Percentiles rank a stretch among this genome's conserved stretches.
phyloP scores from a whole-genome alignment of 1,140 invertebrate species.

The Apis cerana region DNA sequence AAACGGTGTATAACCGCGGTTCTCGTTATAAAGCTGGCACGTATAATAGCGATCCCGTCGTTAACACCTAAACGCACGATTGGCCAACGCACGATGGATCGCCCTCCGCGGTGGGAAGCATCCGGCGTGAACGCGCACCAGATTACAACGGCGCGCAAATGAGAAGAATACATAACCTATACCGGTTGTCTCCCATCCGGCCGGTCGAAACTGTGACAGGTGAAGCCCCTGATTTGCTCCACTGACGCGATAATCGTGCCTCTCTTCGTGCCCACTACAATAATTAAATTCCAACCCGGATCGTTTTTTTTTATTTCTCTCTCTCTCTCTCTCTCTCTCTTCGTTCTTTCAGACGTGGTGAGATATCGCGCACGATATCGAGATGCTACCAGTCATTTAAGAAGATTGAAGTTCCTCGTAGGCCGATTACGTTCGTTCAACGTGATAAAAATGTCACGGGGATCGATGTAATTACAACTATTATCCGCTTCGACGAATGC shows the following conservation, averaged over 20 bases:
- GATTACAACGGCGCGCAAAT: conserved; percentile 36
- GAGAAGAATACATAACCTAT: conserved; percentile 1
- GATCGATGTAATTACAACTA: conserved; percentile 45
- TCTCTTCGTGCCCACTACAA: conserved; percentile 51
- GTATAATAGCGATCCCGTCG: conserved; percentile 73
- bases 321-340: not conserved
- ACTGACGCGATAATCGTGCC: conserved; percentile 72
- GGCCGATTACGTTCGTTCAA: conserved; percentile 32
- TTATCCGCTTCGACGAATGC: conserved; percentile 2
- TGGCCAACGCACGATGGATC: conserved; percentile 37
- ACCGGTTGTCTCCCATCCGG: conserved; percentile 31
- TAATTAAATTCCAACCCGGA: conserved; percentile 73
- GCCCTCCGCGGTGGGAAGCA: conserved; percentile 15
- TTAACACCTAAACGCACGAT: conserved; percentile 76
- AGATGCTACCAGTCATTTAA: conserved; percentile 17
- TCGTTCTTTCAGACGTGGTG: not conserved
- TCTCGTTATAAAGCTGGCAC: conserved; percentile 70
- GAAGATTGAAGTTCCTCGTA: not conserved
- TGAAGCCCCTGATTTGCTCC: conserved; percentile 70
- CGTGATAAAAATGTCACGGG: conserved; percentile 35
- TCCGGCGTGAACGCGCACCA: conserved; percentile 23
- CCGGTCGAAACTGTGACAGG: conserved; percentile 66
- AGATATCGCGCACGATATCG: not conserved
- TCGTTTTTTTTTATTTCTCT: conserved; percentile 15
- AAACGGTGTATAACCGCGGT: conserved; percentile 44